Evolutionary conservation across 1,140 invertebrate genomes (phyloP).

Genomic region (Dendrolimus punctatus): DNA sequence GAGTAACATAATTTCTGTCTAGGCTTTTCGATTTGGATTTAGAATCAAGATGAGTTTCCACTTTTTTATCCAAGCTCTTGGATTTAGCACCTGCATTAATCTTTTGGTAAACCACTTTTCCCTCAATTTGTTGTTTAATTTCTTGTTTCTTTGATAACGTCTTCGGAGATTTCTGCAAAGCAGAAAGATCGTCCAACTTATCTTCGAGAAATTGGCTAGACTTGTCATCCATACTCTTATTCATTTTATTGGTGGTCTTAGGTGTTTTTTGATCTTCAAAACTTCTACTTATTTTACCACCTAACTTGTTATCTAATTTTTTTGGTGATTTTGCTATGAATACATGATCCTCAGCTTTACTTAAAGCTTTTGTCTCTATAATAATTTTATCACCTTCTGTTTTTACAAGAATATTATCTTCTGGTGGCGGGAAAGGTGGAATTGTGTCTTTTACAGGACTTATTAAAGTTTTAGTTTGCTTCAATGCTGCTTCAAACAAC

Average conservation of each 20-base stretch:
- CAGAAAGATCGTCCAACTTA: constrained; percentile 71
- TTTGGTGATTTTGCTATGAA: constrained; percentile 80
- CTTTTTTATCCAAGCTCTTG: constrained; percentile 73
- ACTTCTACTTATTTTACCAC: constrained; percentile 78
- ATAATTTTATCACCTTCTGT: constrained; percentile 77
- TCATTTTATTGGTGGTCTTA: constrained; percentile 70
- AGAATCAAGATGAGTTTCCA: constrained; percentile 60
- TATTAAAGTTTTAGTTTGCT: constrained; percentile 79
- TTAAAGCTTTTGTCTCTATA: constrained; percentile 76
- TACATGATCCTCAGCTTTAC: constrained; percentile 76
- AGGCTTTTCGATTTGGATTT: constrained; percentile 76
- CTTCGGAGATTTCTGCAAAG: constrained; percentile 73
- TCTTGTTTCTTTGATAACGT: constrained; percentile 75
- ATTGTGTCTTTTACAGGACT: constrained; percentile 79
- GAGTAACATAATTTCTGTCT: constrained; percentile 69
- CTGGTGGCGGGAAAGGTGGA: constrained; percentile 78
- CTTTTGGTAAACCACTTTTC: constrained; percentile 73
- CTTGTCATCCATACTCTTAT: constrained; percentile 75
- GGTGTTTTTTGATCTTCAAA: constrained; percentile 75
- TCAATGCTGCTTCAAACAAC: constrained; percentile 79
- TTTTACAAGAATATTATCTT: constrained; percentile 77
- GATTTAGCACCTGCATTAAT: constrained; percentile 70
- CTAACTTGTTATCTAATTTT: constrained; percentile 76
- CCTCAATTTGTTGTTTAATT: constrained; percentile 75
- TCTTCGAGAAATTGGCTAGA: constrained; percentile 74